Evolutionary conservation across 2,888 invertebrate genomes (phyloP).

Genomic region (Thereva nobilitata): DNA sequence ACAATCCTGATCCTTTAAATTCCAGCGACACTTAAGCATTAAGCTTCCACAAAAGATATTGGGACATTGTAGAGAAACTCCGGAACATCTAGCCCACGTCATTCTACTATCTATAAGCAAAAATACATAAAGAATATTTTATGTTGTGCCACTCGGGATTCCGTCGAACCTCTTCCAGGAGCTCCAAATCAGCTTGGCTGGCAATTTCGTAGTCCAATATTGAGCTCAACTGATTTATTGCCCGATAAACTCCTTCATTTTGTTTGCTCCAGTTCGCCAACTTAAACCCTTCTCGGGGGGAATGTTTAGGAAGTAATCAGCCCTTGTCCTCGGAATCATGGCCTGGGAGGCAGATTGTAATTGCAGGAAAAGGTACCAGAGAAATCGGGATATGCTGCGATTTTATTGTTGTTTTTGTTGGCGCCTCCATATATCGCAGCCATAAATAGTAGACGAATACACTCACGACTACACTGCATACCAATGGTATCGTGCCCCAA

Average conservation of each 20-base stretch:
- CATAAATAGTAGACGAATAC: constrained; percentile 24
- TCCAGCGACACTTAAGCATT: constrained; percentile 1
- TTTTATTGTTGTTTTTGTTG: constrained; percentile 15
- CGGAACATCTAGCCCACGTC: not conserved
- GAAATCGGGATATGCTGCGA: constrained; percentile 18
- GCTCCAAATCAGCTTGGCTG: constrained; percentile 28
- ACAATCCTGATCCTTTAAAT: constrained; percentile 8
- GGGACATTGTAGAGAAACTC: constrained; percentile 11
- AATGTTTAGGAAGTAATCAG: constrained; percentile 1
- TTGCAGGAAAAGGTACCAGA: constrained; percentile 12
- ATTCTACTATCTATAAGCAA: constrained; percentile 4
- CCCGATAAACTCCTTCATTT: constrained; percentile 18
- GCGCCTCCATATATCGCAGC: constrained; percentile 24
- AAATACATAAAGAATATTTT: not conserved
- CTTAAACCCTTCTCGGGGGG: not conserved
- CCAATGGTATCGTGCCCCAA: too few relatives aligned
- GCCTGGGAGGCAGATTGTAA: constrained; percentile 15
- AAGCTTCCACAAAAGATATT: constrained; percentile 4
- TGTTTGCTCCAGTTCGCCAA: not conserved
- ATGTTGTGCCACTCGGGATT: not conserved
- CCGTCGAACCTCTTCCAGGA: constrained; percentile 33
- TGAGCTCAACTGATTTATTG: constrained; percentile 28
- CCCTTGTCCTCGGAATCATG: constrained; percentile 2
- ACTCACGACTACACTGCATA: constrained; percentile 8
- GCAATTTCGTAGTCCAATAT: constrained; percentile 28